phyloP scores from a whole-genome alignment of 53 echinoderm and acorn worm species.

The Crossaster papposus region DNA sequence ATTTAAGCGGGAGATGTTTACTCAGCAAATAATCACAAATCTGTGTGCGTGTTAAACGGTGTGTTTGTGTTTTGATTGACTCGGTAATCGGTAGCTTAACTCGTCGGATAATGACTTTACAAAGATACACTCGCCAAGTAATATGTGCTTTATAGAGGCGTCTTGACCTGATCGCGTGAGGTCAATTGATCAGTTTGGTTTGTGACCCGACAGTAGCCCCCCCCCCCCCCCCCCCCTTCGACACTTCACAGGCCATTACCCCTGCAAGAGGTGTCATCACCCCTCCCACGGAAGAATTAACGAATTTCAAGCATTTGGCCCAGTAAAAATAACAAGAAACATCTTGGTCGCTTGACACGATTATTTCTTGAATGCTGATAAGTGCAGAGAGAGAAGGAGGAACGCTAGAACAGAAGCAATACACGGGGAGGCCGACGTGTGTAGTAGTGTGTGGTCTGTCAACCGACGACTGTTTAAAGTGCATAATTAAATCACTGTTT shows the following conservation, averaged over 20 bases:
- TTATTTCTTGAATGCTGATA: constrained; percentile 42
- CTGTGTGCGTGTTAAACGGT: constrained; percentile 15
- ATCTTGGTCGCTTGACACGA: constrained; percentile 62
- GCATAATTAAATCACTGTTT: neutral
- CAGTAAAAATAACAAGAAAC: constrained; percentile 63
- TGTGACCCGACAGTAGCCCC: neutral
- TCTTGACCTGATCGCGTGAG: neutral
- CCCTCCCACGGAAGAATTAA: constrained; percentile 14
- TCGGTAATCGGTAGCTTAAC: constrained; percentile 35
- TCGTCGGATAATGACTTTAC: neutral
- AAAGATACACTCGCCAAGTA: neutral
- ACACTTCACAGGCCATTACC: constrained; percentile 38
- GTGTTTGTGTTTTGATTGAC: constrained; percentile 42
- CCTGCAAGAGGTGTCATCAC: constrained; percentile 43
- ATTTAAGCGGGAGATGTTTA: constrained; percentile 27
- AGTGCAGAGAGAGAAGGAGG: constrained; percentile 35
- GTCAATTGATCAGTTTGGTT: constrained; percentile 8
- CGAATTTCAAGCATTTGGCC: constrained; percentile 60
- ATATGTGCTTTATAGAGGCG: neutral
- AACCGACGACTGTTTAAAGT: constrained; percentile 39
- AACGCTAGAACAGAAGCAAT: neutral
- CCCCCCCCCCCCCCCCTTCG: constrained; percentile 14
- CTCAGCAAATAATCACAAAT: constrained; percentile 30
- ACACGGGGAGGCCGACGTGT: neutral
- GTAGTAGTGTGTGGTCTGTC: constrained; percentile 9